Conservation (phyloP, 2,113 vertebrate species). For the Lagenorhynchus albirostris region DNA sequence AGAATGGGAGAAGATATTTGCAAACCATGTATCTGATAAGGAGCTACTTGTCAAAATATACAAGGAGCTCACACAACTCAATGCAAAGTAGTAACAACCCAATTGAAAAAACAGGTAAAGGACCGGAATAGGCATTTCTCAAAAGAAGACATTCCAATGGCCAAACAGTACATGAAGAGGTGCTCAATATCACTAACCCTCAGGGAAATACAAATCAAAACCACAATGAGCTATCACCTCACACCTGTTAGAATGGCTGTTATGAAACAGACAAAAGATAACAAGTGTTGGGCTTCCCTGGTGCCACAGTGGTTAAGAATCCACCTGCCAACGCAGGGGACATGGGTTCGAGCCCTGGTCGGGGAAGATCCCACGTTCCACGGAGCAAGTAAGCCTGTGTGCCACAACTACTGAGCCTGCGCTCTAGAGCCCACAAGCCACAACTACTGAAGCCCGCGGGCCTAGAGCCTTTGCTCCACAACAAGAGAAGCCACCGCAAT, state of each 20-base stretch:
- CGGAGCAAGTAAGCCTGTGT: too few relatives aligned
- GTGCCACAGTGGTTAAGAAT: too few relatives aligned
- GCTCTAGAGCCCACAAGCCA: too few relatives aligned
- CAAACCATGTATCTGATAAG: not conserved
- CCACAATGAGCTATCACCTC: not conserved
- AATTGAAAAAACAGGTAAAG: not conserved
- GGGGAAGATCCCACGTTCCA: too few relatives aligned
- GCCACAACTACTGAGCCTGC: too few relatives aligned
- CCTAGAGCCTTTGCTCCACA: too few relatives aligned
- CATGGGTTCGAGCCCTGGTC: too few relatives aligned
- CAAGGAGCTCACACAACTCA: not conserved
- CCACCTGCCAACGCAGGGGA: too few relatives aligned
- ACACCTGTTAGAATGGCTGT: not conserved
- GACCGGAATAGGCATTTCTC: not conserved
- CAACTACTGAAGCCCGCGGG: too few relatives aligned
- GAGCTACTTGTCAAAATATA: accelerated
- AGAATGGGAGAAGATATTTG: accelerated
- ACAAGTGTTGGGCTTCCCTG: not conserved
- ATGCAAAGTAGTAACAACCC: not conserved
- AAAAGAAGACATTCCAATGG: too few relatives aligned
- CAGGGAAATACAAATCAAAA: accelerated
- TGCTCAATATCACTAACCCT: accelerated
- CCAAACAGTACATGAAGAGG: not conserved
- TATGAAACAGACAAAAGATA: too few relatives aligned
- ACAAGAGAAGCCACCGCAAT: too few relatives aligned